Conservation (phyloP, 2,888 invertebrate genomes). For the Drosophila trichaetosa region DNA sequence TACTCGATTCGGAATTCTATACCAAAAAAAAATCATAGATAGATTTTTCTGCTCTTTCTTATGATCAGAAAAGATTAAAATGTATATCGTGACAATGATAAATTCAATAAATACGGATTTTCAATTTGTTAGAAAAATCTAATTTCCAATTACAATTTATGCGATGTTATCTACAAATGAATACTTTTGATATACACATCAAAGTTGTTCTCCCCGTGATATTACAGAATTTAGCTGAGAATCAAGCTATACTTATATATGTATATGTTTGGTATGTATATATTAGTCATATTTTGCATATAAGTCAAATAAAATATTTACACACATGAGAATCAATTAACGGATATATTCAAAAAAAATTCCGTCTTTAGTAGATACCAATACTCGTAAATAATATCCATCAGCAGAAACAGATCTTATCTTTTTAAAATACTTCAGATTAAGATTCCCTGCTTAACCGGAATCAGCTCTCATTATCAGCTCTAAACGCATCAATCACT, state of each 20-base stretch:
- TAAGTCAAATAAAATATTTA: neutral
- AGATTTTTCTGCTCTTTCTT: neutral
- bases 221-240: neutral
- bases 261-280: neutral
- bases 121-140: neutral
- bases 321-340: too few relatives aligned
- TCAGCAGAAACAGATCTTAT: neutral
- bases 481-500: constrained; percentile 18
- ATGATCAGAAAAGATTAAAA: neutral
- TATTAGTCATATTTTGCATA: neutral
- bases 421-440: neutral
- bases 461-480: constrained; percentile 4
- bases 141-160: neutral
- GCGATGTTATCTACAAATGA: neutral
- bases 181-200: neutral
- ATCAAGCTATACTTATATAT: neutral
- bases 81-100: neutral
- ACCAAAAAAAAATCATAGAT: neutral
- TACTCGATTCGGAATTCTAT: neutral
- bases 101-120: neutral
- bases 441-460: neutral
- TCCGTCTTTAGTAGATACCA: neutral
- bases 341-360: too few relatives aligned
- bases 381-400: neutral
- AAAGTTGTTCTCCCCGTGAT: neutral